Evolutionary conservation across 2,888 invertebrate genomes (phyloP), one percentile per base, ranked within the genome.

Genomic region (Homarus gammarus): DNA sequence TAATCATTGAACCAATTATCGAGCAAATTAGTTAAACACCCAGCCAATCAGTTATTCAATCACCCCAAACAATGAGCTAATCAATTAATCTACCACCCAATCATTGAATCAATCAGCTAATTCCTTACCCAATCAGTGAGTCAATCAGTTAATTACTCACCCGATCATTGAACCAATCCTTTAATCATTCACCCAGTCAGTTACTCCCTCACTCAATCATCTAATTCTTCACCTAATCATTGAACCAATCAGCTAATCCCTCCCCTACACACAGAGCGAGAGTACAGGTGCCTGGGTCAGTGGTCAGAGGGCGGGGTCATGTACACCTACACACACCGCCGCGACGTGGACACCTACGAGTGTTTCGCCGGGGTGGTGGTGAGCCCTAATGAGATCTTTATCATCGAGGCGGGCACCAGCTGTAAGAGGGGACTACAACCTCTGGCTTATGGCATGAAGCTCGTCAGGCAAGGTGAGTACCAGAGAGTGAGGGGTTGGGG

Each of bases 231-330:
- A 10, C 1, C 33, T 0, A 6, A 0, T 0, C 22, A 0, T n/a
- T 31, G 10, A 12, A 51, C 49, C n/a, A 0, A 0, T 2, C 49
- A 1, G 1, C n/a, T n/a, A n/a, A n/a, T n/a, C n/a, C 40, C 44
- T 49, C 10, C 36, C 10, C 36, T 33, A 12, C 27, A 49, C 1
- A 0, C 72, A 95, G 96, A 96, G 93, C 94, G 96, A 31, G 95
- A 95, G 91, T 96, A 96, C 93, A 94, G 95, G 89, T 96, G 96
- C 92, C 93, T 96, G 70, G 96, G 96, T 1, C 96, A 96, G 92
- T 96, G 96, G 96, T 94, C 95, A 90, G 96, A 96, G 93, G 94
- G 95, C 56, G 95, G 95, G n/a, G 94, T 95, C 0, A 94, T 95
- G 91, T 96, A 96, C 93, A 95, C 96, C 0, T 96, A 95, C 93